Conservation (phyloP, 2,888 invertebrate species). For the Onthophagus sagittarius region DNA sequence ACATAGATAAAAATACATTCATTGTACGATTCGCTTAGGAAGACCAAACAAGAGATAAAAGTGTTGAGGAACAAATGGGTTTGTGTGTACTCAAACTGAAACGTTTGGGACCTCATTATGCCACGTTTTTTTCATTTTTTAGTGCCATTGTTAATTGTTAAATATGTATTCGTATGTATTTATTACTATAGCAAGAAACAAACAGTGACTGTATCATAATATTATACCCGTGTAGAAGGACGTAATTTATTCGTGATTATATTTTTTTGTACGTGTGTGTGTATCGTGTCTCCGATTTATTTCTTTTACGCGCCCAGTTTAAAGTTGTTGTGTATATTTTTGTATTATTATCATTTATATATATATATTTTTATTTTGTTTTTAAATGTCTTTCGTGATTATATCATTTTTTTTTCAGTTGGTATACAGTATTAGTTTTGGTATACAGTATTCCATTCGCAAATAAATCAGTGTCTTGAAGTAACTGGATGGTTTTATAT, state of each 20-base stretch:
- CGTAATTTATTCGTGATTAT: slow-evolving; percentile 12
- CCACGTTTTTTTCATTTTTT: neutral
- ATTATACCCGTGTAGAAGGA: neutral
- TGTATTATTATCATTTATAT: neutral
- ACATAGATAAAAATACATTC: neutral
- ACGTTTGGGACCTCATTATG: neutral
- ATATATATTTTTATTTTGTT: neutral
- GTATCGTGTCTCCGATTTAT: neutral
- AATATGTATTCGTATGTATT: slow-evolving; percentile 6
- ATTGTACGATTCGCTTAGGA: neutral
- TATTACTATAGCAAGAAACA: neutral
- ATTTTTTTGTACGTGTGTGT: neutral
- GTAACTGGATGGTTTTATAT: neutral
- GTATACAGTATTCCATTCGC: neutral
- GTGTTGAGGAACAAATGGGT: neutral
- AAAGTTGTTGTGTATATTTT: neutral
- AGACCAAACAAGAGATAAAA: neutral
- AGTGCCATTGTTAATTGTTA: slow-evolving; percentile 6
- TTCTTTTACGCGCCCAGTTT: neutral
- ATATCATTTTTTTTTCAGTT: neutral
- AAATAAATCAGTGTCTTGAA: neutral
- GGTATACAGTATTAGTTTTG: neutral
- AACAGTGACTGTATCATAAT: slow-evolving; percentile 10
- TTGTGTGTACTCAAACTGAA: neutral
- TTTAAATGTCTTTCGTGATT: neutral